A percentile compares a stretch with the other conserved stretches of the same genome.
phyloP scores from a whole-genome alignment of 2,797 vertebrate genomes.

The Capromys pilorides region DNA sequence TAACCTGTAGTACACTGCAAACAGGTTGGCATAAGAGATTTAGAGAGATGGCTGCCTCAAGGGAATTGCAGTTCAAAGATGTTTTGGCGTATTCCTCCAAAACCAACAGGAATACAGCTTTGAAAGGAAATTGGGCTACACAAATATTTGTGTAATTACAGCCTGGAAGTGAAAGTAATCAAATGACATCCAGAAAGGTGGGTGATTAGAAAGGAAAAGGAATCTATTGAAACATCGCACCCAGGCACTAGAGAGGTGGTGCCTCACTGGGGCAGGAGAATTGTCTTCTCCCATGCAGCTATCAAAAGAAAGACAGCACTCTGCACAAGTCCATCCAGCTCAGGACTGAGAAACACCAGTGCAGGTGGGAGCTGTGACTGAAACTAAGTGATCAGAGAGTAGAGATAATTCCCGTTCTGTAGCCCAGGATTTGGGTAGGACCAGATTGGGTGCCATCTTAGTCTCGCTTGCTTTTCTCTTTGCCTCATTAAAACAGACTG shows the following conservation, averaged over 20 bases:
- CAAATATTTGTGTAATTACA: background rate
- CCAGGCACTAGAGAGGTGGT: background rate
- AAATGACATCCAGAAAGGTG: background rate
- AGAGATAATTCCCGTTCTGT: background rate
- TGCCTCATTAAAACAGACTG: background rate
- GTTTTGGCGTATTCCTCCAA: background rate
- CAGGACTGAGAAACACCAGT: background rate
- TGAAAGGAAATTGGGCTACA: background rate
- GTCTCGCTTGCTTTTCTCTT: background rate
- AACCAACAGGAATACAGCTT: background rate
- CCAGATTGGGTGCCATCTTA: background rate
- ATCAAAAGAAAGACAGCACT: background rate
- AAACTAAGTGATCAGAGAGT: background rate
- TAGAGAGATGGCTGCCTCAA: background rate
- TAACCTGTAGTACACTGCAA: background rate
- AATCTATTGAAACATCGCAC: background rate
- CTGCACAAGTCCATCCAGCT: background rate
- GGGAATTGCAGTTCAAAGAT: background rate
- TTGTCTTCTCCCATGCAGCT: background rate
- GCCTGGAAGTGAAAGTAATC: background rate
- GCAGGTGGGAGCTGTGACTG: background rate
- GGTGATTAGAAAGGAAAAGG: background rate
- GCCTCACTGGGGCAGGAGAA: background rate
- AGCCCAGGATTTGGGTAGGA: background rate
- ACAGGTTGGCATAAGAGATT: background rate